Percentiles rank a stretch among this genome's conserved stretches.
Evolutionary conservation across 2,113 vertebrate genomes (phyloP).

Genomic region (Oryctolagus cuniculus): DNA sequence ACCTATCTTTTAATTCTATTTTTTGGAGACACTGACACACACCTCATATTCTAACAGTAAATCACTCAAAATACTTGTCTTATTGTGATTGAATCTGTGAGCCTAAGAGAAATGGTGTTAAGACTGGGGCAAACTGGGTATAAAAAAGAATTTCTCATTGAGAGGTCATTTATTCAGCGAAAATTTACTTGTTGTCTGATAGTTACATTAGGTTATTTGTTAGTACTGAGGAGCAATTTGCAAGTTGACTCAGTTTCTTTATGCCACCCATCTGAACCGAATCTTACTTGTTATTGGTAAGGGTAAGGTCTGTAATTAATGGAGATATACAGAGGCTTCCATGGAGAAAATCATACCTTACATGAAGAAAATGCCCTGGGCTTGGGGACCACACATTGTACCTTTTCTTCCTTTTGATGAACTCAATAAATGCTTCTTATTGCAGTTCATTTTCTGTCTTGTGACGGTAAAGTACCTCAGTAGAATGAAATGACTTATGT

Average conservation of each 20-base stretch:
- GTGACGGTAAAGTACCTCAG: neutral
- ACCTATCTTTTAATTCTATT: too few species aligned
- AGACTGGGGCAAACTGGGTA: neutral
- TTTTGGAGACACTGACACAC: neutral
- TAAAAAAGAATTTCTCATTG: neutral
- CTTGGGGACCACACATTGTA: neutral
- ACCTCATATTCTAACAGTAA: neutral
- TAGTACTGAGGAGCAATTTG: neutral
- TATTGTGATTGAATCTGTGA: neutral
- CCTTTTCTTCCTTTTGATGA: neutral
- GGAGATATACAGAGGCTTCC: neutral
- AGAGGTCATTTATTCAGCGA: neutral
- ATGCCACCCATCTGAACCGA: neutral
- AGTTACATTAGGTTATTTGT: neutral
- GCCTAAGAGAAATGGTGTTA: neutral
- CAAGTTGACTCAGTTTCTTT: neutral
- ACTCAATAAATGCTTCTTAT: neutral
- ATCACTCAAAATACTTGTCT: neutral
- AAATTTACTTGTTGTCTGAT: neutral
- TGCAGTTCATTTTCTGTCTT: constrained; percentile 2
- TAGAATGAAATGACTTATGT: neutral
- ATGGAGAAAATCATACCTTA: neutral
- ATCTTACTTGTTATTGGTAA: neutral
- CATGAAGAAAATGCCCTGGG: neutral
- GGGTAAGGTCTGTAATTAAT: neutral